Evolutionary conservation across 2,113 vertebrate species (phyloP).

Genomic region (Galemys pyrenaicus): DNA sequence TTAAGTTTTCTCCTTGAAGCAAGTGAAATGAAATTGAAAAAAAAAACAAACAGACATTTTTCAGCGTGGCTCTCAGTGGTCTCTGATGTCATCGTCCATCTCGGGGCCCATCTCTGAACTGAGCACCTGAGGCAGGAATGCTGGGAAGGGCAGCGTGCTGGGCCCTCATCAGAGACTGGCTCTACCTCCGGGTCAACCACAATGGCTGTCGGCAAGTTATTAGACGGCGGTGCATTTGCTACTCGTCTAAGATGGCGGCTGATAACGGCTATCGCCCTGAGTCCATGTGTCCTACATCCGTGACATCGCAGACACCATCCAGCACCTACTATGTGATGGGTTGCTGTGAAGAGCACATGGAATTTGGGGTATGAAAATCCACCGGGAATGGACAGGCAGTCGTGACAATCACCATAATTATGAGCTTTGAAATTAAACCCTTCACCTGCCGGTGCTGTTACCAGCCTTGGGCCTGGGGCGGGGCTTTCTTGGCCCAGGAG

Average conservation of each 20-base stretch:
- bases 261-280: accelerated
- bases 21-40: not conserved
- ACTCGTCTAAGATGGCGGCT: accelerated
- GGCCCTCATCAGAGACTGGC: not conserved
- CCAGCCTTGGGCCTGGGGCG: not conserved
- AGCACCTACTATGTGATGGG: not conserved
- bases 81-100: accelerated
- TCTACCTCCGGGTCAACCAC: not conserved
- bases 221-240: not conserved
- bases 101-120: not conserved
- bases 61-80: not conserved
- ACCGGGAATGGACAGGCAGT: not conserved
- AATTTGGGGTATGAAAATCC: too few relatives aligned
- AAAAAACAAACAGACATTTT: accelerated
- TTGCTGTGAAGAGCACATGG: not conserved
- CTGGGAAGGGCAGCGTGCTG: not conserved
- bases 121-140: accelerated
- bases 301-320: not conserved
- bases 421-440: not conserved
- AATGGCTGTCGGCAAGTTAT: not conserved
- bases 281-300: not conserved
- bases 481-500: not conserved
- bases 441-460: not conserved
- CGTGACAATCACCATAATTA: accelerated
- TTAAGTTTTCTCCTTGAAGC: not conserved